Conservation (phyloP, 2,888 invertebrate species). For the Patella ulyssiponensis region DNA sequence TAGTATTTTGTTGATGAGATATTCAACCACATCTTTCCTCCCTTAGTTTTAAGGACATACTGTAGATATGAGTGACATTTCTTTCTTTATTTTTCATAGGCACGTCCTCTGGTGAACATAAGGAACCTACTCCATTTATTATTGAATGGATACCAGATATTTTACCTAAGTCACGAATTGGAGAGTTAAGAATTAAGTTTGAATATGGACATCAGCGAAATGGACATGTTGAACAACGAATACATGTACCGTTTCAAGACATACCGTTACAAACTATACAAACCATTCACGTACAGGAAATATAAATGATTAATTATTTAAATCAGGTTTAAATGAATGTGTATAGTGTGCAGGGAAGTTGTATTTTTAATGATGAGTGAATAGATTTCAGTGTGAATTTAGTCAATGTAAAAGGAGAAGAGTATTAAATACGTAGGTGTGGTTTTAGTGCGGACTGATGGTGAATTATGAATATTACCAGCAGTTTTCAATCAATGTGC, state of each 20-base stretch:
- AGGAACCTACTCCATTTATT: slow-evolving; percentile 79
- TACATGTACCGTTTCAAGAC: slow-evolving; percentile 34
- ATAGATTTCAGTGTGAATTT: too few species aligned
- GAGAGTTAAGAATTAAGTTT: slow-evolving; percentile 82
- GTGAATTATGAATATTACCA: too few species aligned
- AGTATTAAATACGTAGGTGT: too few species aligned
- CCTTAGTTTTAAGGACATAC: not conserved
- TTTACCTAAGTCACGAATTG: slow-evolving; percentile 80
- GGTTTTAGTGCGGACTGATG: too few species aligned
- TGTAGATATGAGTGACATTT: not conserved
- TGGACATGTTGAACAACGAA: slow-evolving; percentile 70
- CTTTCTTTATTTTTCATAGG: slow-evolving; percentile 66
- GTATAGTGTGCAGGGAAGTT: too few species aligned
- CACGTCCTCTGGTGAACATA: slow-evolving; percentile 75
- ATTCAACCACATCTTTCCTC: not conserved
- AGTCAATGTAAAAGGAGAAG: too few species aligned
- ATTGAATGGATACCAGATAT: slow-evolving; percentile 86
- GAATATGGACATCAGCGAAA: slow-evolving; percentile 80
- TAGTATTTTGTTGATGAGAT: too few species aligned
- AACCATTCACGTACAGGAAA: slow-evolving; percentile 52
- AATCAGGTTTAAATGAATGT: too few species aligned
- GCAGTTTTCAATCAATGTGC: too few species aligned
- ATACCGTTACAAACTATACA: slow-evolving; percentile 42
- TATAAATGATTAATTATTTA: slow-evolving; percentile 14
- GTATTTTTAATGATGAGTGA: too few species aligned